Evolutionary conservation across 30 jellyfish, hydroid and myxozoan genomes (phyloP).

Genomic region (Hydractinia symbiolongicarpus): DNA sequence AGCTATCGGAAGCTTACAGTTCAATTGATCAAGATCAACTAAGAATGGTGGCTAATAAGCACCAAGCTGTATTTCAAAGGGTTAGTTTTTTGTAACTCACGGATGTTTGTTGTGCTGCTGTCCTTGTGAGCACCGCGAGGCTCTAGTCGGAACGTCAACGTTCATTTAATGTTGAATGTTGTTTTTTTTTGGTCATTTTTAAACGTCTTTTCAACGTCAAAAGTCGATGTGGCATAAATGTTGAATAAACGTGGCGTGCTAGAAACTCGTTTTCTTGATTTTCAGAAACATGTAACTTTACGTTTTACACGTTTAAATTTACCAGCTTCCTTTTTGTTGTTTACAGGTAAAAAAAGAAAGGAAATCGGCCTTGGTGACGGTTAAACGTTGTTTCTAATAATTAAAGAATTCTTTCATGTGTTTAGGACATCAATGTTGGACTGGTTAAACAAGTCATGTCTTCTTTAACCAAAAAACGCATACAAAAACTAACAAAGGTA

Average conservation of each 20-base stretch:
- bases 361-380: no score
- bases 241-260: no score
- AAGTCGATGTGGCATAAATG: background rate
- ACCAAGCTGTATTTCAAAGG: constrained; percentile 70
- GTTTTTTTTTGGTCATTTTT: background rate
- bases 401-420: background rate
- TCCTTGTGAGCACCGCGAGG: no score
- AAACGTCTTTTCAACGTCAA: background rate
- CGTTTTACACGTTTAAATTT: no score
- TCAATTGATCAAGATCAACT: constrained; percentile 59
- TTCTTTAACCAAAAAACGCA: constrained; percentile 64
- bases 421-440: constrained; percentile 88
- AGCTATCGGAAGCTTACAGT: constrained; percentile 63
- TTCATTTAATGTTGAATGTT: no score
- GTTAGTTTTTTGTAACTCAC: constrained; percentile 24
- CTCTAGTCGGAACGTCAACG: no score
- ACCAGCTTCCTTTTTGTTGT: no score
- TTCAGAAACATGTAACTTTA: no score
- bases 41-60: constrained; percentile 60
- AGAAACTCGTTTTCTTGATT: no score
- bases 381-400: no score
- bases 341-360: no score
- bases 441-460: constrained; percentile 85
- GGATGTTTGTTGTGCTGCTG: background rate
- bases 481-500: constrained; percentile 88